A percentile compares a stretch with the other conserved stretches of the same genome.
phyloP scores from a whole-genome alignment of 2,797 vertebrate species.

The Acanthis flammea region DNA sequence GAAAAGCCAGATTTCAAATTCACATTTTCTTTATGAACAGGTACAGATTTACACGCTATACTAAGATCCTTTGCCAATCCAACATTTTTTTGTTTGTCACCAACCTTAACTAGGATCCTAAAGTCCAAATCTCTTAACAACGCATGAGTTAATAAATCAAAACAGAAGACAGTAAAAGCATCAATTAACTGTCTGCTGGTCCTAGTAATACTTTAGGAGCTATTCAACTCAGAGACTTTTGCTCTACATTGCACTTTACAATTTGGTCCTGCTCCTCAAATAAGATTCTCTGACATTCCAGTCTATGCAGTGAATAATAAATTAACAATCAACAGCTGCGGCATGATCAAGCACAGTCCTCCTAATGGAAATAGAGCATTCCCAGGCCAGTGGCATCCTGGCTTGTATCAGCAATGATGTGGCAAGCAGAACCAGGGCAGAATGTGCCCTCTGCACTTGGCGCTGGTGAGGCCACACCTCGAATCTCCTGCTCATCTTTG shows the following conservation, averaged over 20 bases:
- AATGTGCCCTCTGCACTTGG: rapidly evolving
- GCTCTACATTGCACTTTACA: neutral
- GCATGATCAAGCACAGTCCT: neutral
- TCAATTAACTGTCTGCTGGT: neutral
- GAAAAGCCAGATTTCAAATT: neutral
- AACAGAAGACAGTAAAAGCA: neutral
- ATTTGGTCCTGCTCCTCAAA: neutral
- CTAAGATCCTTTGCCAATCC: neutral
- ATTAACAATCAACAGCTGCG: neutral
- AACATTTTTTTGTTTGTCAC: neutral
- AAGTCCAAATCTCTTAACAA: neutral
- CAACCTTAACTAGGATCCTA: neutral
- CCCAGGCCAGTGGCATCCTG: neutral
- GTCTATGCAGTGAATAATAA: neutral
- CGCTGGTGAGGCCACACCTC: rapidly evolving
- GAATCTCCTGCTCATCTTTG: neutral
- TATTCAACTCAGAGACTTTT: neutral
- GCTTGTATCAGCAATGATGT: rapidly evolving
- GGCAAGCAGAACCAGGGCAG: neutral
- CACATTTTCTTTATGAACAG: neutral
- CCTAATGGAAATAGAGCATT: neutral
- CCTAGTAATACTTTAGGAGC: neutral
- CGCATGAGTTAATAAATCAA: neutral
- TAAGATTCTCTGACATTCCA: neutral
- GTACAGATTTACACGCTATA: neutral